Conservation (phyloP, 2,113 vertebrate genomes). For the Excalfactoria chinensis region DNA sequence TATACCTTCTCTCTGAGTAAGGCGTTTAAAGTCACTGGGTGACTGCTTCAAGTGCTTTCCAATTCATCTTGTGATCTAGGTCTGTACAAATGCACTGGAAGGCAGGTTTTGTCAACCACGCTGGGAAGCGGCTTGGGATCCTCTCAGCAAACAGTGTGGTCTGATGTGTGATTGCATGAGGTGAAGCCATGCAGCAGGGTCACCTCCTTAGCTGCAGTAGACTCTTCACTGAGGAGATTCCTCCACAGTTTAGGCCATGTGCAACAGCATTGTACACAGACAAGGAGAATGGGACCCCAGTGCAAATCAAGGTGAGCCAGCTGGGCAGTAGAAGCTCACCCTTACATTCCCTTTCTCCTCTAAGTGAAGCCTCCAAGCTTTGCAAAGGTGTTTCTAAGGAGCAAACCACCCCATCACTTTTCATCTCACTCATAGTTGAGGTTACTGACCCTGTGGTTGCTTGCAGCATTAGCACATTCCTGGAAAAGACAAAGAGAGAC, state of each 20-base stretch:
- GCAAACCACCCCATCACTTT: background rate
- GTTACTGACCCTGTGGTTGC: rapidly evolving
- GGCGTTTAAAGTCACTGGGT: background rate
- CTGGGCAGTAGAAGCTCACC: background rate
- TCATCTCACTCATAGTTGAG: background rate
- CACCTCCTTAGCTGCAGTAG: background rate
- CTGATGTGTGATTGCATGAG: background rate
- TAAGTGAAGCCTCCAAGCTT: background rate
- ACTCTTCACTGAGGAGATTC: rapidly evolving
- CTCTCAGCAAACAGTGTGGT: rapidly evolving
- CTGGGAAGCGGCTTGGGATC: background rate
- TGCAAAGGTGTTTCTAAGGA: background rate
- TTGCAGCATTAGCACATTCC: background rate
- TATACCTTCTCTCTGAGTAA: background rate
- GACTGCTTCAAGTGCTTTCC: background rate
- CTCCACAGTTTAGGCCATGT: rapidly evolving
- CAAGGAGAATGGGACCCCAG: background rate
- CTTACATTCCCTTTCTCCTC: background rate
- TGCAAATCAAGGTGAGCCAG: background rate
- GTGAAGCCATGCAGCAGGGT: background rate
- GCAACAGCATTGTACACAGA: rapidly evolving
- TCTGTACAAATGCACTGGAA: background rate
- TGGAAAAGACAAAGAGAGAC: background rate
- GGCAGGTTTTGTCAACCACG: background rate
- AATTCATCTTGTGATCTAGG: background rate